Base-by-base conservation (phyloP, 1,140 invertebrate genomes). In the Agrilus planipennis region DNA sequence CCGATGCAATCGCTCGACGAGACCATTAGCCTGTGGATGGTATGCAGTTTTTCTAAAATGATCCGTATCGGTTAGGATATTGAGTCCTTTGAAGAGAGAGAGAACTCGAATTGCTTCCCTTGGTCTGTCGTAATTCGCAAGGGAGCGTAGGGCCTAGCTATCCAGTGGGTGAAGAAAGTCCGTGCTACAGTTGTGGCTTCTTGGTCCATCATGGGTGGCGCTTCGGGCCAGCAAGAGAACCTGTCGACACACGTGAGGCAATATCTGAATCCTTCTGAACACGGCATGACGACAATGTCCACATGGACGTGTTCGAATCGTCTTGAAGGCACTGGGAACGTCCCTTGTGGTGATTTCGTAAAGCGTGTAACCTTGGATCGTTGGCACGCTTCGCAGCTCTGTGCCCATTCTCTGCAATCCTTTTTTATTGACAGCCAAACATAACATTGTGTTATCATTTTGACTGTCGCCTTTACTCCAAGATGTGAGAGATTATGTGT, bases 261-360 rank as follows among this genome's bases (percentile, higher is more conserved):
- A 39, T 70, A 70, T 10, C 19, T 25, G 27, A 42, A 55, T 10
- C 52, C 60, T 5, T 57, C 19, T 0, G 49, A 49, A 2, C 35
- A 35, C 16, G 64, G 62, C 2, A 73, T 32, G 0, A 61, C 67
- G 6, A 73, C 52, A 1, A 74, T 51, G 49, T 73, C 70, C 0
- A 72, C 42, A 46, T 73, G 63, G 9, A 52, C 34, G 10, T 54
- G 56, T 10, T 51, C 45, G 39, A 58, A 58, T 4, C 49, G 45
- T 19, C 16, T 20, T 16, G 45, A 44, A 11, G 44, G 17, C 14
- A 46, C 20, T 15, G 16, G 3, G 41, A 59, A 61, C 9, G 29
- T n/a, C 9, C 44, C 41, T 4, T 52, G 10, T 17, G 57, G 58
- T 11, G 55, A 17, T 10, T n/a, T 17, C 4, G 15, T 5, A 3